Evolutionary conservation across 2,113 vertebrate genomes (phyloP), one percentile per base, ranked within the genome.

Genomic region (Carettochelys insculpta): DNA sequence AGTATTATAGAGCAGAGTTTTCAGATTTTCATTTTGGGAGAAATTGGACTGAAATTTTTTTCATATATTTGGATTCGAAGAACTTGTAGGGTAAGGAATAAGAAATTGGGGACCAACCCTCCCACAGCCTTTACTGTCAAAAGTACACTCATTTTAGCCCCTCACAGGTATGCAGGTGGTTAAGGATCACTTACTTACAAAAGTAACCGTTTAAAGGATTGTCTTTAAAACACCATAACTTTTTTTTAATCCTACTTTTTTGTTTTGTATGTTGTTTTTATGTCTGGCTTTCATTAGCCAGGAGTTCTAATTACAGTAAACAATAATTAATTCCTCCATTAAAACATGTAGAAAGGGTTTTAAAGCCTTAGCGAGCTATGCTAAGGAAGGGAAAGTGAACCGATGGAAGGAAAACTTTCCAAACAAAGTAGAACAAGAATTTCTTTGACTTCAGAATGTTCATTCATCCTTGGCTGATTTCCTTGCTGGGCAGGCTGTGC

Each of bases 111-210:
- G 1, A 61, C 13, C 16, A 13, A 22, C 77, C 20, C 43, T 51
- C 34, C 73, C 0, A 0, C 31, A 1, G 6, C 3, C 48, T 22
- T 65, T 34, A 0, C 2, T 1, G n/a, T 20, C 45, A n/a, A 4
- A 58, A 58, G 54, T 29, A 58, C 1, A 24, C 58, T 38, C 41
- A 0, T 31, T 8, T 85, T 34, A 12, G 54, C 9, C 1, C 1
- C 12, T 13, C 48, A 2, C 20, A 31, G 8, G 8, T 38, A 82
- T 54, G 53, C 0, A 1, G 47, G 68, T 75, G 71, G 45, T 43
- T 45, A 75, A 45, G 43, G 43, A 27, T 22, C 71, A 73, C 41
- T 73, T 43, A 73, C 41, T 73, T 43, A 43, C 41, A 27, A 41
- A 75, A 38, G 61, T 22, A 68, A 38, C 31, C n/a, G 61, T 11